phyloP scores from a whole-genome alignment of 92 coral and sea anemone genomes.

The Muricea muricata region DNA sequence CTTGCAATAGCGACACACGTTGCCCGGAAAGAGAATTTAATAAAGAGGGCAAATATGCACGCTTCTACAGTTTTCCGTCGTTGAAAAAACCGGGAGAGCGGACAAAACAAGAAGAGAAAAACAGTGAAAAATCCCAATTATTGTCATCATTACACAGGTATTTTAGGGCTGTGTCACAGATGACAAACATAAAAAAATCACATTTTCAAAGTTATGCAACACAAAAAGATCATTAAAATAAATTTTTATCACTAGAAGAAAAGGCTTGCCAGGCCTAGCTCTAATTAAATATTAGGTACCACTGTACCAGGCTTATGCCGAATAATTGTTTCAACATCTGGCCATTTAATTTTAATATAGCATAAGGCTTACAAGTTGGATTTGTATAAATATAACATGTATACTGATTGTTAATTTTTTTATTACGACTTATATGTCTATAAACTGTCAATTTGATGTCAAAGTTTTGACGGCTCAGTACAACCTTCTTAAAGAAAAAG shows the following conservation, averaged over 20 bases:
- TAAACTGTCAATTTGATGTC: neutral
- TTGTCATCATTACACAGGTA: neutral
- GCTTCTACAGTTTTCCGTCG: neutral
- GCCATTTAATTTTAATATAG: neutral
- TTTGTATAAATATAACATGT: no score
- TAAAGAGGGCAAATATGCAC: neutral
- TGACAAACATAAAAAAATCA: no score
- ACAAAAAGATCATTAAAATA: no score
- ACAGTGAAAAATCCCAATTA: constrained; percentile 9
- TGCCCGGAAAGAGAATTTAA: neutral
- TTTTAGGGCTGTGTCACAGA: no score
- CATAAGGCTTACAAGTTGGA: no score
- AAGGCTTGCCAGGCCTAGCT: no score
- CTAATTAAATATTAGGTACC: no score
- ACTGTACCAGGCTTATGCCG: no score
- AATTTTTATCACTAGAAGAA: no score
- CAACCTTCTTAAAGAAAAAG: neutral
- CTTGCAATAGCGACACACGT: neutral
- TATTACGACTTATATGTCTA: neutral
- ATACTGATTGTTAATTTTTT: no score
- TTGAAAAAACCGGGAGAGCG: neutral
- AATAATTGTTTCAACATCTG: no score
- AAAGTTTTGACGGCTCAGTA: neutral
- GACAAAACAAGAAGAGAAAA: neutral
- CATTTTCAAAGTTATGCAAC: no score